Evolutionary conservation across 2,797 vertebrate species (phyloP).

Genomic region (Acipenser transmontanus): DNA sequence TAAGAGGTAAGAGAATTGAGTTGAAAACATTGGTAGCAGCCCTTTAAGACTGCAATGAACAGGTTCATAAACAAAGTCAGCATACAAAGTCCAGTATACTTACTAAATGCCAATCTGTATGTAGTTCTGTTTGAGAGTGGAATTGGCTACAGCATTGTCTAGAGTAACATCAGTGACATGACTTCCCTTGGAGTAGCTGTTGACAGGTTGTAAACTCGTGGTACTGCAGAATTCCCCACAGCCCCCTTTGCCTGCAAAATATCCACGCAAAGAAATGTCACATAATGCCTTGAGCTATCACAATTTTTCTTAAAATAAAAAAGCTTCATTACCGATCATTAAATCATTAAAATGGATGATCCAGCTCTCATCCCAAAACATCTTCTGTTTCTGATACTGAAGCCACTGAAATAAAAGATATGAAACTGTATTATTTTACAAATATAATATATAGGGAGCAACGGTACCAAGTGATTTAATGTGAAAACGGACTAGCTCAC

Average conservation of each 20-base stretch:
- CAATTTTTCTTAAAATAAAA: not conserved
- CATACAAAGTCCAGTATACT: slow-evolving; percentile 25
- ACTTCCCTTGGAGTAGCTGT: slow-evolving; percentile 50
- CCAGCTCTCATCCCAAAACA: slow-evolving; percentile 76
- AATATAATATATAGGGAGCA: too few species aligned
- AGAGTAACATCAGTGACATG: slow-evolving; percentile 44
- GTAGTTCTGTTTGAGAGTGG: slow-evolving; percentile 44
- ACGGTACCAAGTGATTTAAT: too few species aligned
- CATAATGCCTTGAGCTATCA: not conserved
- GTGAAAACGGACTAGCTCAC: too few species aligned
- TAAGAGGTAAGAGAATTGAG: too few species aligned
- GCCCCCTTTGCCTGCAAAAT: slow-evolving; percentile 40
- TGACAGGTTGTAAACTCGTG: slow-evolving; percentile 46
- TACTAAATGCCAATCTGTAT: slow-evolving; percentile 62
- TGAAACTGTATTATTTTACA: too few species aligned
- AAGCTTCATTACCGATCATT: slow-evolving; percentile 49
- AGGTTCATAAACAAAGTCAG: too few species aligned
- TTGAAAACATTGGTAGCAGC: too few species aligned
- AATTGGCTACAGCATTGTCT: slow-evolving; percentile 44
- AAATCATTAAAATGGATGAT: slow-evolving; percentile 64
- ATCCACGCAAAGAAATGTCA: not conserved
- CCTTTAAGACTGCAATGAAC: too few species aligned
- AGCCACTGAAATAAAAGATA: slow-evolving; percentile 49
- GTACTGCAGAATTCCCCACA: slow-evolving; percentile 47
- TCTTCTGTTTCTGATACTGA: slow-evolving; percentile 72